A percentile compares a stretch with the other conserved stretches of the same genome.
Conservation (phyloP, 2,888 invertebrate species). For the Dexiosoma caninum region DNA sequence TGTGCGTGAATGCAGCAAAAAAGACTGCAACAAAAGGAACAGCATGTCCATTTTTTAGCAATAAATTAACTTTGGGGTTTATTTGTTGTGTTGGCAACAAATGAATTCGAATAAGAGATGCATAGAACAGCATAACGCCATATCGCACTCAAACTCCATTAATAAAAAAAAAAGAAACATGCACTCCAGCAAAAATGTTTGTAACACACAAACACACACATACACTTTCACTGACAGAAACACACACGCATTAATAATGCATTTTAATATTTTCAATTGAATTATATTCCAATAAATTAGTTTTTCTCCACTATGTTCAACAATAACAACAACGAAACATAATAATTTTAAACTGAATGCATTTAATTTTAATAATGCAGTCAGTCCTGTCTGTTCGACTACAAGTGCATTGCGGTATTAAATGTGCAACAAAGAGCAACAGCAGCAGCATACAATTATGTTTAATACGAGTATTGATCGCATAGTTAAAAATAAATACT, state of each 20-base stretch:
- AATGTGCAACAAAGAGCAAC: background rate
- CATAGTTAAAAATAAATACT: conserved; percentile 3
- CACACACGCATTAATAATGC: background rate
- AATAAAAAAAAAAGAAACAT: background rate
- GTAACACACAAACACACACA: too few relatives aligned
- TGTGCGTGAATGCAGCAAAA: background rate
- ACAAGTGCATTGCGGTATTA: conserved; percentile 8
- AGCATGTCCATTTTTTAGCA: conserved; percentile 26
- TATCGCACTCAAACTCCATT: background rate
- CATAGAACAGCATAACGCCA: background rate
- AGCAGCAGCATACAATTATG: conserved; percentile 14
- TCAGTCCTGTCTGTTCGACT: background rate
- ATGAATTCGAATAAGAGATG: conserved; percentile 6
- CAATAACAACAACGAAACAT: conserved; percentile 11
- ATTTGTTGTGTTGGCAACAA: conserved; percentile 40
- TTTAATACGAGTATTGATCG: conserved; percentile 34
- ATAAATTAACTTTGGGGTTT: conserved; percentile 36
- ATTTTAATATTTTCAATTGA: conserved; percentile 66
- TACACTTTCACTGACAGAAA: background rate
- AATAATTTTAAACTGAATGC: conserved; percentile 27
- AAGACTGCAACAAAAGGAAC: background rate
- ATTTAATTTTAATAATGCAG: conserved; percentile 34
- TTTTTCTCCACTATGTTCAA: conserved; percentile 65
- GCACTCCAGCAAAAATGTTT: background rate
- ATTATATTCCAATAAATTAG: conserved; percentile 72